Conservation (phyloP, 2,888 invertebrate genomes). For the Hartigia nigra region DNA sequence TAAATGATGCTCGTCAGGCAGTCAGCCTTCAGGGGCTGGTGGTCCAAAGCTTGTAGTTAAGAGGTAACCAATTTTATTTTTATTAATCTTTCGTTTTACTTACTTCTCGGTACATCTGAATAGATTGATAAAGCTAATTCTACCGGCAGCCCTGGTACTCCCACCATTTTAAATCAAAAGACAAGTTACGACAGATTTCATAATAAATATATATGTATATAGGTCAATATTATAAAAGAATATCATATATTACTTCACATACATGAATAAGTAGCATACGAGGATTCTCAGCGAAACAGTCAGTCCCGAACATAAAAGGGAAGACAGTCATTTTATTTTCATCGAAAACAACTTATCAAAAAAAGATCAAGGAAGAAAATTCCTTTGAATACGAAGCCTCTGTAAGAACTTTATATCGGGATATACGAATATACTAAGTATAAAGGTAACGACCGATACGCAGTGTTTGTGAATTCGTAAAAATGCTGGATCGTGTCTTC, state of each 20-base stretch:
- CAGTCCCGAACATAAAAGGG: not conserved
- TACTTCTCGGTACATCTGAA: not conserved
- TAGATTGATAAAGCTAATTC: not conserved
- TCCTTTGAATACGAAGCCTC: not conserved
- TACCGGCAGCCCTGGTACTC: not conserved
- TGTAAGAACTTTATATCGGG: not conserved
- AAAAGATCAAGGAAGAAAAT: not conserved
- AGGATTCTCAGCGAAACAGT: not conserved
- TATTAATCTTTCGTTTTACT: not conserved
- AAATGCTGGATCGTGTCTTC: not conserved
- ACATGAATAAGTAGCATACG: not conserved
- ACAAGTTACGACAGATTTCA: not conserved
- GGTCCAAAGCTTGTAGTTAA: not conserved
- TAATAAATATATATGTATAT: not conserved
- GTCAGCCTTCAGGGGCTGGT: not conserved
- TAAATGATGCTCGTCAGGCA: slow-evolving; percentile 18
- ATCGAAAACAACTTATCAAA: not conserved
- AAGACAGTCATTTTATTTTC: not conserved
- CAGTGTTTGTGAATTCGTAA: not conserved
- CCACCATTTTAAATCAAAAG: not conserved
- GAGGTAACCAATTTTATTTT: not conserved
- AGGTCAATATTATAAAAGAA: no score
- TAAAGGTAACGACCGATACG: not conserved
- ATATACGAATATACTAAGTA: not conserved
- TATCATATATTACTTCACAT: not conserved